A percentile compares a stretch with the other conserved stretches of the same genome.
phyloP scores from a whole-genome alignment of 2,113 vertebrate species.

The Gracilinanus agilis region DNA sequence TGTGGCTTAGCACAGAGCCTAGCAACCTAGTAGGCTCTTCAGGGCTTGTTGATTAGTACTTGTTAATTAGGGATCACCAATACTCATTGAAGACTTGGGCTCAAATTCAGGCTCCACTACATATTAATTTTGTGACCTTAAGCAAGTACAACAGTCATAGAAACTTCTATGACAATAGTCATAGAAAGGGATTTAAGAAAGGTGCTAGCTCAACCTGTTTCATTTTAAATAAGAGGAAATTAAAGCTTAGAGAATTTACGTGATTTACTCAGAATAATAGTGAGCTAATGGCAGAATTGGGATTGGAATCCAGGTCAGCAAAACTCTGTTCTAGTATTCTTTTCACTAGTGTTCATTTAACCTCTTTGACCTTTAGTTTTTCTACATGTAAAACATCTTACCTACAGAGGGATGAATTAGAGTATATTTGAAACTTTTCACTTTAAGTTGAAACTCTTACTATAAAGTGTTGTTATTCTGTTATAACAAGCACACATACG shows the following conservation, averaged over 20 bases:
- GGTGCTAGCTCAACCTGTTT: background rate
- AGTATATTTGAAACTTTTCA: background rate
- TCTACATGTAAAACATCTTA: background rate
- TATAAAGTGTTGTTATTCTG: background rate
- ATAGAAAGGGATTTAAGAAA: background rate
- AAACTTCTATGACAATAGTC: no score
- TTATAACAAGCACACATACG: background rate
- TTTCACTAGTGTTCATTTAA: background rate
- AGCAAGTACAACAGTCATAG: background rate
- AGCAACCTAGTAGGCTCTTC: background rate
- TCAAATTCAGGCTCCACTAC: background rate
- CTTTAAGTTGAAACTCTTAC: background rate
- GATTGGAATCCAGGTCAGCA: background rate
- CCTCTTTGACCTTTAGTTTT: background rate
- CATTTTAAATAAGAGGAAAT: conserved; percentile 33
- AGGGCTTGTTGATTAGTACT: background rate
- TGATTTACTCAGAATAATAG: background rate
- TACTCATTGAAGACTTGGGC: background rate
- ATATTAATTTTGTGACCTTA: background rate
- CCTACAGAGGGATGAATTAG: background rate
- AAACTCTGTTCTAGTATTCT: background rate
- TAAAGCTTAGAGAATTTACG: background rate
- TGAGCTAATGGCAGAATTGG: conserved; percentile 36
- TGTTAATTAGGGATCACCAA: background rate
- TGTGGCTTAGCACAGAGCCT: background rate